phyloP scores from a whole-genome alignment of 1,140 invertebrate genomes.

The Lasioglossum baleicum region DNA sequence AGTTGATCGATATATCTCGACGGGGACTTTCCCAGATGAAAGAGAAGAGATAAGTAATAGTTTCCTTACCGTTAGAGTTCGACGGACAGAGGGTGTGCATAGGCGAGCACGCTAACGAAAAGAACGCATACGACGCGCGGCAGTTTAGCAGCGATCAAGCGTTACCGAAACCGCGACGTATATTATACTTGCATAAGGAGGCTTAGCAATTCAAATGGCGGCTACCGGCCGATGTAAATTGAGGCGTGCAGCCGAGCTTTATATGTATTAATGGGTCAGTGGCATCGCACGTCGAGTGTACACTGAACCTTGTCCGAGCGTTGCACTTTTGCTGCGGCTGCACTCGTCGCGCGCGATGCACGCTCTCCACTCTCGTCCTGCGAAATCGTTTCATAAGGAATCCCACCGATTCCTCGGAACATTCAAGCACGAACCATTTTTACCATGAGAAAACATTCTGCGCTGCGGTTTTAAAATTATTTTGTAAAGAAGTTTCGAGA shows the following conservation, averaged over 20 bases:
- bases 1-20: neutral
- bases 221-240: conserved; percentile 57
- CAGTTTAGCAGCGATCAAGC: conserved; percentile 32
- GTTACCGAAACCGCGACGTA: conserved; percentile 47
- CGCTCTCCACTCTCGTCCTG: neutral
- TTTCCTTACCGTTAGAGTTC: conserved; percentile 36
- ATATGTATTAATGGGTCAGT: conserved; percentile 79
- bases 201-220: conserved; percentile 70
- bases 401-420: too few relatives aligned
- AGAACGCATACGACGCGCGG: neutral
- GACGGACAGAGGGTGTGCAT: conserved; percentile 3
- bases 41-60: conserved; percentile 25
- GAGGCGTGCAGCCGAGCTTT: conserved; percentile 60
- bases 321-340: conserved; percentile 71
- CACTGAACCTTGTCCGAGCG: conserved; percentile 70
- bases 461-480: too few relatives aligned
- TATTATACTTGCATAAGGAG: conserved; percentile 67
- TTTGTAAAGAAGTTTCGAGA: too few relatives aligned
- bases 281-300: conserved; percentile 69
- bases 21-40: neutral
- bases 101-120: neutral
- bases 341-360: neutral
- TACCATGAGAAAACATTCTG: too few relatives aligned
- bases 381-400: neutral
- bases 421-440: too few relatives aligned